phyloP scores from a whole-genome alignment of 2,113 vertebrate genomes.

The Barnardius zonarius region DNA sequence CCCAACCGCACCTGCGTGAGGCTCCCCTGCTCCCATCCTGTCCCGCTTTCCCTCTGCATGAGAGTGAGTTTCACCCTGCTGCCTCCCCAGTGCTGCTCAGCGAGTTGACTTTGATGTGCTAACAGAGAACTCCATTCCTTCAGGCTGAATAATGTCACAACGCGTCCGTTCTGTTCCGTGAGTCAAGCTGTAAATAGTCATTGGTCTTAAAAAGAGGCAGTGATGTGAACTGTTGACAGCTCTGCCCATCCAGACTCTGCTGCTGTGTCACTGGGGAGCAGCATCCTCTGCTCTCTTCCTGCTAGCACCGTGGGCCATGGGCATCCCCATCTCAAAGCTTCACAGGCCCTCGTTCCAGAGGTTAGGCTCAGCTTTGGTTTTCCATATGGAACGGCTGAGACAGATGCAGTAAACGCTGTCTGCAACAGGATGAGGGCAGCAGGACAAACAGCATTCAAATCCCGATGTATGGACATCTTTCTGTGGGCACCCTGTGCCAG shows the following conservation, averaged over 20 bases:
- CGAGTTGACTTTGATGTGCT: neutral
- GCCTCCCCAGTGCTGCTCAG: neutral
- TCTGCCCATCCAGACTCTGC: neutral
- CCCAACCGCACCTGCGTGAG: neutral
- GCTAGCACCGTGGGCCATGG: neutral
- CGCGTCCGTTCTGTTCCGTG: neutral
- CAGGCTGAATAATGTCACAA: neutral
- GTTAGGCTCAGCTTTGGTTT: neutral
- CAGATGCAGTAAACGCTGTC: neutral
- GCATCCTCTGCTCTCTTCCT: neutral
- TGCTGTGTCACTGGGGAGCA: neutral
- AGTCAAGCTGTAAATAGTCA: neutral
- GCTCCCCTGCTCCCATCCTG: neutral
- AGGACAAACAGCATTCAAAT: neutral
- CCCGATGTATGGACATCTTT: fast-evolving
- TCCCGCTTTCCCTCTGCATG: neutral
- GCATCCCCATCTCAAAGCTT: neutral
- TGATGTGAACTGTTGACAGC: neutral
- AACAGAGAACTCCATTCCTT: neutral
- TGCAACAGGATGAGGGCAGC: neutral
- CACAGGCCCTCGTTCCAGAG: neutral
- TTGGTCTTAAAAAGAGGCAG: neutral
- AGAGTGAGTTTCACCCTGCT: neutral
- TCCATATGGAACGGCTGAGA: neutral
- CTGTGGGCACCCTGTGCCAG: too few relatives aligned